Percentiles rank a stretch among this genome's conserved stretches.
Conservation (phyloP, 2,113 vertebrate species). For the Oreochromis aureus region DNA sequence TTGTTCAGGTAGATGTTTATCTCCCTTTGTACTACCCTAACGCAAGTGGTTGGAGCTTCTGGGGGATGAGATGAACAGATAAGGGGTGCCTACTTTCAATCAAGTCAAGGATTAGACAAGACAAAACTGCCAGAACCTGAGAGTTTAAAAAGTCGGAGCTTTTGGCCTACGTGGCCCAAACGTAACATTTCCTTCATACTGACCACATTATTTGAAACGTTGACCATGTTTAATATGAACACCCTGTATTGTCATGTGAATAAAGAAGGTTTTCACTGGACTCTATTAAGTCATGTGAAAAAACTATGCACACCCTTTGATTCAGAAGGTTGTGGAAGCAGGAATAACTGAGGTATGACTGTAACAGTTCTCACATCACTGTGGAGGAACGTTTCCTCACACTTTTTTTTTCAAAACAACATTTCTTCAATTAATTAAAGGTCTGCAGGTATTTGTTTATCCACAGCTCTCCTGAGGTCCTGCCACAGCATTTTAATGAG, state of each 20-base stretch:
- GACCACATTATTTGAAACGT: neutral
- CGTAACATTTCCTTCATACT: fast-evolving
- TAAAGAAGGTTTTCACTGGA: neutral
- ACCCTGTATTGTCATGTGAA: neutral
- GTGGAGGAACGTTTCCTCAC: neutral
- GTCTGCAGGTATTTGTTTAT: neutral
- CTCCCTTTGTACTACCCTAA: neutral
- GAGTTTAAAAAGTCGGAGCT: neutral
- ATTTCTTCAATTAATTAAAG: neutral
- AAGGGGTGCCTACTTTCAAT: neutral
- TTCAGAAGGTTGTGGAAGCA: neutral
- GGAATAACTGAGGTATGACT: neutral
- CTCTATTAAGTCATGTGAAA: neutral
- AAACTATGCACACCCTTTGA: fast-evolving
- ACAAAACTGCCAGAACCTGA: neutral
- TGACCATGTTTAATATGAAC: neutral
- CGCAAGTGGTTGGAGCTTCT: neutral
- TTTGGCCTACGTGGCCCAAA: neutral
- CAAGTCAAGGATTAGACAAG: neutral
- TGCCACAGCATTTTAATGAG: neutral
- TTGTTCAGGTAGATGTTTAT: neutral
- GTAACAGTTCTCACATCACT: neutral
- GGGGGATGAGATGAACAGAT: neutral
- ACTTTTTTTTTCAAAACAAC: neutral
- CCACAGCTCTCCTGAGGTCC: neutral